Conservation (phyloP, 2,113 vertebrate genomes). For the Austrofundulus limnaeus region DNA sequence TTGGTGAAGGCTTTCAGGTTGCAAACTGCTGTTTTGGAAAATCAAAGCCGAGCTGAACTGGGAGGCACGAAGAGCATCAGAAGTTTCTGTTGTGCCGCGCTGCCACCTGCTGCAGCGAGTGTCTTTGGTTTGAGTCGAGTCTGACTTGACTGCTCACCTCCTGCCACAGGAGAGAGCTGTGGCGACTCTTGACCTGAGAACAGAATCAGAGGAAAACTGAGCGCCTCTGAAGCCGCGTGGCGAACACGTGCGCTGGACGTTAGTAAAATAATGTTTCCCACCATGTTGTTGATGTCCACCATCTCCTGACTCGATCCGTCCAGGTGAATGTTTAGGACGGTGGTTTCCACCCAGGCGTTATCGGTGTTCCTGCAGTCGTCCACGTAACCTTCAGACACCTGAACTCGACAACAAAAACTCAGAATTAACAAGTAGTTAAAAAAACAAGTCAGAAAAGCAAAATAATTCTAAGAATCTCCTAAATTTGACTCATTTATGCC, state of each 20-base stretch:
- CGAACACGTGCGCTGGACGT: no score
- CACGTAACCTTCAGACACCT: slow-evolving; percentile 89
- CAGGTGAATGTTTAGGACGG: slow-evolving; percentile 85
- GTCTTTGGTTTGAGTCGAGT: slow-evolving; percentile 80
- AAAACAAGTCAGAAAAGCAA: no score
- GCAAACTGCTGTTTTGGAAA: no score
- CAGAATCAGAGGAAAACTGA: no score
- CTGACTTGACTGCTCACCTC: slow-evolving; percentile 80
- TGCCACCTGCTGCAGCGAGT: slow-evolving; percentile 78
- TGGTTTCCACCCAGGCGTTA: slow-evolving; percentile 90
- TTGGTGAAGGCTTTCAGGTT: background rate
- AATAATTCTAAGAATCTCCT: no score
- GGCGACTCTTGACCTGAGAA: slow-evolving; percentile 53
- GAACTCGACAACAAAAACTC: background rate
- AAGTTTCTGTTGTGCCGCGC: slow-evolving; percentile 73
- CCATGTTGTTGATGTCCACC: slow-evolving; percentile 74
- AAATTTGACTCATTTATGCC: no score
- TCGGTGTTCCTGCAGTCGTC: slow-evolving; percentile 93
- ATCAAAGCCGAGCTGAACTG: background rate
- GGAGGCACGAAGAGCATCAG: slow-evolving; percentile 67
- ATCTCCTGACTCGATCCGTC: slow-evolving; percentile 64
- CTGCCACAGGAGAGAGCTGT: slow-evolving; percentile 80
- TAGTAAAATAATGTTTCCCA: slow-evolving; percentile 18
- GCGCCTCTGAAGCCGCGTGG: no score
- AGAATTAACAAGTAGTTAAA: no score